Evolutionary conservation across 2,888 invertebrate genomes (phyloP).

Genomic region (Pammene fasciana): DNA sequence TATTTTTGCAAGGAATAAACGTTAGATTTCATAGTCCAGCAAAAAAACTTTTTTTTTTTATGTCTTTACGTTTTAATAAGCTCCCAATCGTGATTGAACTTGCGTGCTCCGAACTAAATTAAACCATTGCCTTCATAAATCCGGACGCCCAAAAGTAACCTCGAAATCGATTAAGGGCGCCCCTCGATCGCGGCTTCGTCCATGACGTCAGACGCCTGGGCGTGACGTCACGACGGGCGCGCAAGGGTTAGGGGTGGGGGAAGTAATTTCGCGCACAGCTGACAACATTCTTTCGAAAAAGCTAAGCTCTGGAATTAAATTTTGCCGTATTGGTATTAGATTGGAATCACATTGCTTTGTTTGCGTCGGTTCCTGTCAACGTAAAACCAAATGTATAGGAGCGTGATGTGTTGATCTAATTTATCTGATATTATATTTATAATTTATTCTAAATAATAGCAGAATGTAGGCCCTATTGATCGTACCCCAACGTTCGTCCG

Average conservation of each 20-base stretch:
- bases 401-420: too few species aligned
- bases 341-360: neutral
- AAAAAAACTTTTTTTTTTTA: too few species aligned
- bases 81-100: slow-evolving; percentile 18
- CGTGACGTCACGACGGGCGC: slow-evolving; percentile 71
- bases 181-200: slow-evolving; percentile 69
- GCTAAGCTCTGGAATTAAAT: slow-evolving; percentile 26
- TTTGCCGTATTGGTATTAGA: slow-evolving; percentile 1
- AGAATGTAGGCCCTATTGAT: too few species aligned
- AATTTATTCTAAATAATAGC: too few species aligned
- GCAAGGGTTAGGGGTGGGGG: slow-evolving; percentile 54
- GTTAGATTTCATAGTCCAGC: too few species aligned
- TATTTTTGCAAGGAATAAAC: too few species aligned
- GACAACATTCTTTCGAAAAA: slow-evolving; percentile 66
- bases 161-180: slow-evolving; percentile 74
- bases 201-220: slow-evolving; percentile 73
- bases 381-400: too few species aligned
- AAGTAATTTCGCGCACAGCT: slow-evolving; percentile 76
- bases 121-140: slow-evolving; percentile 40
- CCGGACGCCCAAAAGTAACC: slow-evolving; percentile 51
- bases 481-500: too few species aligned
- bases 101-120: slow-evolving; percentile 34
- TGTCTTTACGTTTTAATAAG: slow-evolving; percentile 9
- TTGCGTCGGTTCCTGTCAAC: slow-evolving; percentile 12
- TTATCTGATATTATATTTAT: too few species aligned